Evolutionary conservation across 1,140 invertebrate genomes (phyloP).

Genomic region (Coptotermes formosanus): DNA sequence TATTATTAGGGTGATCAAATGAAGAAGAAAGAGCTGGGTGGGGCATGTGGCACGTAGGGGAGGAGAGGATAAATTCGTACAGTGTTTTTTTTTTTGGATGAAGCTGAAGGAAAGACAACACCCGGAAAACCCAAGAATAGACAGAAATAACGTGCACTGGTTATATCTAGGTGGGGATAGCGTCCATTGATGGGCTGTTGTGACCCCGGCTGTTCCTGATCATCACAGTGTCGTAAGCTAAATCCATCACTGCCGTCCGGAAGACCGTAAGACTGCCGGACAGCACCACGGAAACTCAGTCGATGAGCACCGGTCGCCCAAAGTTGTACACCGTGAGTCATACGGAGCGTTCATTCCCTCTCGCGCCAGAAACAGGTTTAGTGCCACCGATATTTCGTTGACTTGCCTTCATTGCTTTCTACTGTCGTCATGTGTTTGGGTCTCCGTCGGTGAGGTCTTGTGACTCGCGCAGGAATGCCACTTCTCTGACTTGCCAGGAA

Average conservation of each 20-base stretch:
- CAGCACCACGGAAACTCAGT: not conserved
- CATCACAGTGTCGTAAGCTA: not conserved
- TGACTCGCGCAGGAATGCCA: not conserved
- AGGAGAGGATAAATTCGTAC: too few species aligned
- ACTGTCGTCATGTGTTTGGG: not conserved
- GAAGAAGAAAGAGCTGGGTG: too few species aligned
- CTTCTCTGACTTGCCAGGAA: not conserved
- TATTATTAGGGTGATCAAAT: too few species aligned
- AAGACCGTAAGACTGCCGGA: not conserved
- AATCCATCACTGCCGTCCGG: not conserved
- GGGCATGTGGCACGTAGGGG: too few species aligned
- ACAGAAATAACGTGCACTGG: too few species aligned
- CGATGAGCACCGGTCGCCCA: not conserved
- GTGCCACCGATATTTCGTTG: not conserved
- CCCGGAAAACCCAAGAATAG: too few species aligned
- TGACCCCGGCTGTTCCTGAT: too few species aligned
- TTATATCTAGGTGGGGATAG: too few species aligned
- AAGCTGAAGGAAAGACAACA: too few species aligned
- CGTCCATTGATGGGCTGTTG: too few species aligned
- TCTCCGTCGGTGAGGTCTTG: not conserved
- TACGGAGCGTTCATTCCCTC: not conserved
- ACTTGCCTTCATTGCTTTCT: not conserved
- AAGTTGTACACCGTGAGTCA: not conserved
- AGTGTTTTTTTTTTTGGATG: too few species aligned
- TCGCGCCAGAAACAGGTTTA: not conserved